These are phyloP conservation scores for Mormoops blainvillei DNA, from an alignment of 2,113 vertebrate species.

Conservation along the genomic window DNA sequence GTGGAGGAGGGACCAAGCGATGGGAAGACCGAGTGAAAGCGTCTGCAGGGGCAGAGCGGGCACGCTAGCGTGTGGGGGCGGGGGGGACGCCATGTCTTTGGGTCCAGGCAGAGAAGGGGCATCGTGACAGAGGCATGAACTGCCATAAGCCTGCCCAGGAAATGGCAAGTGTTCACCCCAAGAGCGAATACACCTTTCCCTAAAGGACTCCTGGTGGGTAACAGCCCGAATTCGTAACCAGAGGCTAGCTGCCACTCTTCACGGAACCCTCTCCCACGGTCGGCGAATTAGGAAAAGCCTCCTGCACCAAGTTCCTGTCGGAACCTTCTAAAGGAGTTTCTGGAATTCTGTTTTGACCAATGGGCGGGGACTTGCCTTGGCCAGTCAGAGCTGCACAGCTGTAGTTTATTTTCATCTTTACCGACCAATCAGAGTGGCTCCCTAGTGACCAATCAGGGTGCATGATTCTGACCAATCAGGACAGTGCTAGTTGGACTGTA, in stretches of 20 bases:
- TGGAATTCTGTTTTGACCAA: neutral
- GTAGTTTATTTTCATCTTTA: neutral
- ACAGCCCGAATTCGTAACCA: no score
- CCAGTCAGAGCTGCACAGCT: neutral
- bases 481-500: neutral
- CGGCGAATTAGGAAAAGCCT: neutral
- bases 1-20: neutral
- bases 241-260: neutral
- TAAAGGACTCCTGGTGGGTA: neutral
- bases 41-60: neutral
- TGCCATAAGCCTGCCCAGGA: neutral
- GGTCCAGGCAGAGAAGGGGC: neutral
- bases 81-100: fast-evolving
- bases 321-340: neutral
- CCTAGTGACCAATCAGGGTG: neutral
- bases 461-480: neutral
- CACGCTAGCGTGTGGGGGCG: fast-evolving
- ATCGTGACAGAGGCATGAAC: neutral
- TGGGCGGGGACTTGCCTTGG: no score
- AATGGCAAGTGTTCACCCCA: neutral
- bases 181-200: neutral
- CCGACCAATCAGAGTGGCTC: neutral
- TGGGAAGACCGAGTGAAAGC: fast-evolving
- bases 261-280: neutral
- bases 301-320: neutral